A percentile compares a stretch with the other conserved stretches of the same genome.
Evolutionary conservation across 1,140 invertebrate species (phyloP).

Genomic region (Diachasmimorpha longicaudata): DNA sequence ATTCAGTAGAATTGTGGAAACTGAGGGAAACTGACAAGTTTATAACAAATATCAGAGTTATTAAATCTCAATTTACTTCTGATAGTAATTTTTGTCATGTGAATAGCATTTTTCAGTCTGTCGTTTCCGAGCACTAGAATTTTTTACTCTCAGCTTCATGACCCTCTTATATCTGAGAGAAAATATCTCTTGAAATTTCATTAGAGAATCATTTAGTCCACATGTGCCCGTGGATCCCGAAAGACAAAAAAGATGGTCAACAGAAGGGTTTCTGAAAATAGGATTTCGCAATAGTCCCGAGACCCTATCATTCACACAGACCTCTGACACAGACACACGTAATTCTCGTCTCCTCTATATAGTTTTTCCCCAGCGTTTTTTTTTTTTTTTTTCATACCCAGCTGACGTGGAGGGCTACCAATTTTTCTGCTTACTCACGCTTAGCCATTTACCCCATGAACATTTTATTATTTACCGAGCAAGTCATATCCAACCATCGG

Average conservation of each 20-base stretch:
- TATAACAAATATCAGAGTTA: no score
- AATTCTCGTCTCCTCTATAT: not conserved
- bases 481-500: not conserved
- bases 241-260: not conserved
- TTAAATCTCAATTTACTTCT: no score
- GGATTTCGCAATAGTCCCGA: not conserved
- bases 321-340: not conserved
- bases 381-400: constrained; percentile 13
- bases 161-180: no score
- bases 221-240: no score
- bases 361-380: not conserved
- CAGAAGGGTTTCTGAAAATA: not conserved
- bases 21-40: no score
- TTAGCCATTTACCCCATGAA: constrained; percentile 25
- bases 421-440: constrained; percentile 34
- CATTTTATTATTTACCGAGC: constrained; percentile 41
- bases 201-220: no score
- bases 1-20: no score
- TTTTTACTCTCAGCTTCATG: no score
- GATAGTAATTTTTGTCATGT: no score
- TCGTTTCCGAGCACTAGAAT: no score
- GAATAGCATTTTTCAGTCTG: no score
- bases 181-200: no score
- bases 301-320: not conserved
- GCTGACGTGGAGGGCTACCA: constrained; percentile 33